Base-by-base conservation (phyloP, 2,888 invertebrate genomes). In the Lissonota sp. region DNA sequence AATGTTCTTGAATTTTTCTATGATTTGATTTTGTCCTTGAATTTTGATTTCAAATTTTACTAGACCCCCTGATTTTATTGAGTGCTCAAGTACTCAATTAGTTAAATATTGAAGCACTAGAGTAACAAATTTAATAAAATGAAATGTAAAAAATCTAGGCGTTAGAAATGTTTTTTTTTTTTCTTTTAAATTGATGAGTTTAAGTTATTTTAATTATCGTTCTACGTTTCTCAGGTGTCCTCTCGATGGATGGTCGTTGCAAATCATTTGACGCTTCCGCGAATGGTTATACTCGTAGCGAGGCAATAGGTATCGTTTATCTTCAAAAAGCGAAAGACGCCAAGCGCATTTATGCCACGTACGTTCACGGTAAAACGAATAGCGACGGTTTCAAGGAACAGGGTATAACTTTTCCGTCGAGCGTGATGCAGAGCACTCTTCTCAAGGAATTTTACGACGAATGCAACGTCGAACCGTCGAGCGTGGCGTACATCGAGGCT, bases 231-330 rank as follows among this genome's bases (percentile, higher is more conserved):
- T 26, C 53, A 92, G 96, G 96, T 76, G 96, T 97, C 88, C 92
- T 99, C 4, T 96, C 98, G 1, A 93, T 95, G 0, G 97, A 98
- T 83, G 99, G 99, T 0, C 94, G 94, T 64, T 99, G 99, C 92
- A 97, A 97, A 89, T 96, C 97, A 55, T 99, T 99, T 90, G 99
- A 99, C 92, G 95, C 95, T 83, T 94, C 95, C 66, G 97, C 96
- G 14, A 94, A 96, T 86, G 98, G 98, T 0, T 98, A 98, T 87
- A 96, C 95, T 0, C 94, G 98, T n/a, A 96, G 97, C 10, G 98
- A 98, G 92, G 95, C 96, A 0, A 93, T 97, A 3, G 95, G 94
- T 4, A 95, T 95, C 0, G 88, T 96, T 49, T 95, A 96, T 86
- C 89, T 98, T 14, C 97, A 98, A 91, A 96, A 95, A 85, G 94